Percentiles rank a stretch among this genome's conserved stretches.
These are phyloP conservation scores for Eurystomus glaucurus DNA, from an alignment of 2,797 vertebrate genomes.

Conservation along the genomic window DNA sequence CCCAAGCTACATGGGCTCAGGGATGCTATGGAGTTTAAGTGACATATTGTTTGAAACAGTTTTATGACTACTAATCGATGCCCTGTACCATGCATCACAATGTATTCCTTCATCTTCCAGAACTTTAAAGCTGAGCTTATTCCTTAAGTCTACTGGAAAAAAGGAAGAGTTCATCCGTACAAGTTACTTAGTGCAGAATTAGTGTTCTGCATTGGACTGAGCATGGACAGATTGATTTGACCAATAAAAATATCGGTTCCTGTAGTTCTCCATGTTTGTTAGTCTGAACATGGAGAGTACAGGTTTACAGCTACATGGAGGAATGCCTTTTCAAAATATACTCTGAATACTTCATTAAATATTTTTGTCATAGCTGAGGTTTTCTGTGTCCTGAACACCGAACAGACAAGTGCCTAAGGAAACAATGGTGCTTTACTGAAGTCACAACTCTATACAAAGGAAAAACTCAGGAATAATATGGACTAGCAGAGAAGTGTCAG, in stretches of 20 bases:
- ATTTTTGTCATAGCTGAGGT: conserved; percentile 38
- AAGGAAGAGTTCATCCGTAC: not conserved
- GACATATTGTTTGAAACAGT: not conserved
- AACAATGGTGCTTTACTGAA: not conserved
- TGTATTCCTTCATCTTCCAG: not conserved
- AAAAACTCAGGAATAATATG: not conserved
- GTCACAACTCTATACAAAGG: not conserved
- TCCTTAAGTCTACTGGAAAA: not conserved
- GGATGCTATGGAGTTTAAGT: not conserved
- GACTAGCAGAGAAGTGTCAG: not conserved
- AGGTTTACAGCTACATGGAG: not conserved
- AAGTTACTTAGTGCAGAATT: not conserved
- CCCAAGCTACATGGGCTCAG: accelerated
- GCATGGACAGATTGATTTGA: not conserved
- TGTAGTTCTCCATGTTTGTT: not conserved
- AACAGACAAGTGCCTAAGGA: not conserved
- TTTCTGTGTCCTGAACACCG: conserved; percentile 34
- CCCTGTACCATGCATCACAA: not conserved
- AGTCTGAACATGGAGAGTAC: not conserved
- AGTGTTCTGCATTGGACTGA: not conserved
- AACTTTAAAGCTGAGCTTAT: not conserved
- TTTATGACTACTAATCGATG: not conserved
- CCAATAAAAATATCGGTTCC: not conserved
- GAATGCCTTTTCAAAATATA: conserved; percentile 1
- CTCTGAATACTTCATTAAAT: not conserved